Conservation (phyloP, 2,113 vertebrate species). For the Girardinichthys multiradiatus region DNA sequence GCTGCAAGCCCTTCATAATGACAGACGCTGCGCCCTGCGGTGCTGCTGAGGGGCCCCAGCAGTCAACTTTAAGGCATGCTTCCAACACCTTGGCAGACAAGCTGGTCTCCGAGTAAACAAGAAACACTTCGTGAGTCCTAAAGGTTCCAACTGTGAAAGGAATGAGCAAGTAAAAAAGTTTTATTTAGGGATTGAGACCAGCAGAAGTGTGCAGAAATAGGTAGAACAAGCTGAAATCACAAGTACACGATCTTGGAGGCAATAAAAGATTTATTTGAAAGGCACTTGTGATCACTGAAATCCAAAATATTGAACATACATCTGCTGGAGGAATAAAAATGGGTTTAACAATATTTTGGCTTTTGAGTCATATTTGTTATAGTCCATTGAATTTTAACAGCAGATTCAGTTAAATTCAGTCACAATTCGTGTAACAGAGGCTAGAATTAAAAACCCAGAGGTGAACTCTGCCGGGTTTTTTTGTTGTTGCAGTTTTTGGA, state of each 20-base stretch:
- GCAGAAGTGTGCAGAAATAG: neutral
- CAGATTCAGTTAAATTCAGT: neutral
- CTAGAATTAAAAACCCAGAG: neutral
- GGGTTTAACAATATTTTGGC: neutral
- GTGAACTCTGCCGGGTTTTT: no score
- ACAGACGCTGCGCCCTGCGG: conserved; percentile 54
- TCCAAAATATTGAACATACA: neutral
- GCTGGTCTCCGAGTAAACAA: neutral
- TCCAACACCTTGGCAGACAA: neutral
- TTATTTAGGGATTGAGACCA: neutral
- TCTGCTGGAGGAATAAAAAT: neutral
- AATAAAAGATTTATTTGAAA: conserved; percentile 53
- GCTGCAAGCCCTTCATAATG: conserved; percentile 57
- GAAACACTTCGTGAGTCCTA: neutral
- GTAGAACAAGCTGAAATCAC: neutral
- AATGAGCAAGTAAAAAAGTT: neutral
- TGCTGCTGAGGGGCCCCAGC: conserved; percentile 2
- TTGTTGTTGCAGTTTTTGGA: no score
- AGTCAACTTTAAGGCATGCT: conserved; percentile 1
- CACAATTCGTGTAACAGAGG: neutral
- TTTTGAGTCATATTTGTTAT: neutral
- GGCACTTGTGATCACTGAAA: conserved; percentile 1
- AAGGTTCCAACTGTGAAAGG: neutral
- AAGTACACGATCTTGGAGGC: conserved; percentile 25
- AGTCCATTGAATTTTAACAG: neutral